Evolutionary conservation across 2,797 vertebrate species (phyloP).

Genomic region (Austrolebias charrua): DNA sequence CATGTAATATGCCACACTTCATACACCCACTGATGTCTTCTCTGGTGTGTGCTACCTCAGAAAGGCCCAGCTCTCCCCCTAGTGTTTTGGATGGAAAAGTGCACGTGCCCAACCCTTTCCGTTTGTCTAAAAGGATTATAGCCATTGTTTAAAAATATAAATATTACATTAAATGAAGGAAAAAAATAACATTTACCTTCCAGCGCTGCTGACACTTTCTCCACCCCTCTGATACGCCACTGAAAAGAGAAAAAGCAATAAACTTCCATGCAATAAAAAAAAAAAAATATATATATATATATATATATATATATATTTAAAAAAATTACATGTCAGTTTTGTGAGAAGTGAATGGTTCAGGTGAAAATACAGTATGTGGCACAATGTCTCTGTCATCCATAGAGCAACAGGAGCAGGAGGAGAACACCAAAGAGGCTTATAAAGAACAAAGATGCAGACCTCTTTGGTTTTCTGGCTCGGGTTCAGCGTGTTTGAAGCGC

Average conservation of each 20-base stretch:
- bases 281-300: neutral
- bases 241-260: constrained; percentile 62
- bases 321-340: constrained; percentile 2
- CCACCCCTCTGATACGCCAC: constrained; percentile 98
- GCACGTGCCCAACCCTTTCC: constrained; percentile 36
- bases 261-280: neutral
- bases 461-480: constrained; percentile 65
- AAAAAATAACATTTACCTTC: constrained; percentile 84
- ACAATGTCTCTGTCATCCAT: constrained; percentile 43
- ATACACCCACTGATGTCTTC: constrained; percentile 29
- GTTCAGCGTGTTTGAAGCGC: constrained; percentile 62
- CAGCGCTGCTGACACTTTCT: constrained; percentile 94
- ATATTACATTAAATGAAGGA: neutral
- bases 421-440: constrained; percentile 71
- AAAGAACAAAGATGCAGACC: constrained; percentile 59
- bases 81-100: constrained; percentile 66
- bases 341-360: neutral
- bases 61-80: constrained; percentile 87
- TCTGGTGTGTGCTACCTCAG: constrained; percentile 26
- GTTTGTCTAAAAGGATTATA: neutral
- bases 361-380: constrained; percentile 31
- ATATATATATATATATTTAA: no score
- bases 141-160: neutral
- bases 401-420: constrained; percentile 41
- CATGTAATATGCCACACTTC: constrained; percentile 50